phyloP scores from a whole-genome alignment of 2,797 vertebrate species.

The Rhynchotus rufescens region DNA sequence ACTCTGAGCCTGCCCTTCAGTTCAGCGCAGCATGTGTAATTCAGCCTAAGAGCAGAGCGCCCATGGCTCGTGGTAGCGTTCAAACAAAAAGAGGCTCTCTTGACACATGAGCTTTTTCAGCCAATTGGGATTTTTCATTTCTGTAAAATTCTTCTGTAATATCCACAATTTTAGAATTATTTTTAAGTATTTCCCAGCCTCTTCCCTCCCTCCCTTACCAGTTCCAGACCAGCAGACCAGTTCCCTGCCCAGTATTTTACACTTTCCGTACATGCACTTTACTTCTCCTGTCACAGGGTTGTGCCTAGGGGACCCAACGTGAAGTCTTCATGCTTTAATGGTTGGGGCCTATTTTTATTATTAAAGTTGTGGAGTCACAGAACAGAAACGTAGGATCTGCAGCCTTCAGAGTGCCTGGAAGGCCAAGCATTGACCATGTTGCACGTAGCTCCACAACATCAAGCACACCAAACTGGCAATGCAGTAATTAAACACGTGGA shows the following conservation, averaged over 20 bases:
- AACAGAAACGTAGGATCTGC: neutral
- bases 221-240: neutral
- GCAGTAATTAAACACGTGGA: neutral
- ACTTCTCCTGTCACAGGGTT: neutral
- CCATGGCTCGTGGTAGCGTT: neutral
- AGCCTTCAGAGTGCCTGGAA: neutral
- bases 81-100: neutral
- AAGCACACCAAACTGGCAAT: neutral
- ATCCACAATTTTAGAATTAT: neutral
- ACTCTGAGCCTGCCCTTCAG: neutral
- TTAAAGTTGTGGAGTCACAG: neutral
- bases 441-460: neutral
- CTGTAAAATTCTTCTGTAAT: neutral
- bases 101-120: neutral
- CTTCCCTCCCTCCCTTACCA: no score
- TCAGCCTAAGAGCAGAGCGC: neutral
- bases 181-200: neutral
- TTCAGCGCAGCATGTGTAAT: neutral
- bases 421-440: neutral
- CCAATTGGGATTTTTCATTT: neutral
- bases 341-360: neutral
- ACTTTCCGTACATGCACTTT: neutral
- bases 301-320: neutral
- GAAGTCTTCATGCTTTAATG: neutral
- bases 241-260: accelerated